Conservation (phyloP, 2,113 vertebrate genomes). For the Candoia aspera region DNA sequence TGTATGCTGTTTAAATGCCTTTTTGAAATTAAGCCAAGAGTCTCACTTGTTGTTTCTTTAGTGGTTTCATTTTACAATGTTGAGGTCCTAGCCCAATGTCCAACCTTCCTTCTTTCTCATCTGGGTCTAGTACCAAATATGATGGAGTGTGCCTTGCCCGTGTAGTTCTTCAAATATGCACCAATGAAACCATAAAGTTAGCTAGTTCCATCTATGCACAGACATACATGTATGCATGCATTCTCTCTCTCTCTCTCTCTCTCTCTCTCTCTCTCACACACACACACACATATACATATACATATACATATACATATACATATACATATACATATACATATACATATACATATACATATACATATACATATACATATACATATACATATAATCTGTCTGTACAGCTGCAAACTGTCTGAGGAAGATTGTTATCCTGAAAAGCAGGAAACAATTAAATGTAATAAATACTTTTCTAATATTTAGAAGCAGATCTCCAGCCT, state of each 20-base stretch:
- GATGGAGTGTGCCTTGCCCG: background rate
- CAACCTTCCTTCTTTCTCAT: background rate
- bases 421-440: background rate
- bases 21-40: background rate
- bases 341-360: no score
- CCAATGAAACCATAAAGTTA: background rate
- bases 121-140: background rate
- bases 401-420: background rate
- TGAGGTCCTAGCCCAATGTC: background rate
- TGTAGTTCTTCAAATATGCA: background rate
- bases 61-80: background rate
- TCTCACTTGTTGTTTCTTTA: background rate
- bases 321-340: no score
- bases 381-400: no score
- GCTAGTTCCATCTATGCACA: background rate
- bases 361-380: no score
- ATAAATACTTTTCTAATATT: background rate
- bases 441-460: background rate
- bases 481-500: background rate
- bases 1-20: background rate
- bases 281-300: background rate
- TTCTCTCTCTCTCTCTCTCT: background rate
- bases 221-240: background rate
- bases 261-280: background rate
- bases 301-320: background rate